These are phyloP conservation scores for Pelmatolapia mariae DNA, from an alignment of 2,113 vertebrate species.

Conservation along the genomic window DNA sequence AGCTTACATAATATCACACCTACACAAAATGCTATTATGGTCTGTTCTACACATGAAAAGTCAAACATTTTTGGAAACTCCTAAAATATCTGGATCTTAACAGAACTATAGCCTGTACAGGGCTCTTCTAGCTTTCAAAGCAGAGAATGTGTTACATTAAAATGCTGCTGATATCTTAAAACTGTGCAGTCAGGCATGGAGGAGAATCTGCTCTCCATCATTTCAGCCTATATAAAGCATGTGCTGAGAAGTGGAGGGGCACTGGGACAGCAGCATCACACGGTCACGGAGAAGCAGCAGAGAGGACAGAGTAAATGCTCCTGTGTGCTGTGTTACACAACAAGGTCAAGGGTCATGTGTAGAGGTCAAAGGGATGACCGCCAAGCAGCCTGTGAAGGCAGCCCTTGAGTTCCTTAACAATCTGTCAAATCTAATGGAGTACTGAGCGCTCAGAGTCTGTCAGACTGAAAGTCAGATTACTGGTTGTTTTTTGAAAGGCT, in stretches of 20 bases:
- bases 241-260: constrained; percentile 41
- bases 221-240: background rate
- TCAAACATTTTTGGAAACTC: background rate
- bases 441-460: background rate
- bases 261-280: background rate
- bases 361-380: constrained; percentile 48
- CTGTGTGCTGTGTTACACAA: constrained; percentile 45
- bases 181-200: accelerated
- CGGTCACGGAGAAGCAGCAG: constrained; percentile 2
- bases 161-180: background rate
- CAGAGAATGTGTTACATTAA: background rate
- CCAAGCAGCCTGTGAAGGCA: constrained; percentile 32
- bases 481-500: background rate
- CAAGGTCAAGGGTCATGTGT: constrained; percentile 55
- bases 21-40: background rate
- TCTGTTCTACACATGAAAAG: background rate
- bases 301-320: constrained; percentile 49
- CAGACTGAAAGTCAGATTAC: background rate
- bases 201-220: background rate
- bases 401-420: constrained; percentile 49
- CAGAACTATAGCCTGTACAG: background rate
- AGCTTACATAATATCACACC: background rate
- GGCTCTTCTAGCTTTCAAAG: background rate
- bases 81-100: background rate
- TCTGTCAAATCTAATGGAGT: constrained; percentile 21